Evolutionary conservation across 2,797 vertebrate species (phyloP).

Genomic region (Gouania willdenowi): DNA sequence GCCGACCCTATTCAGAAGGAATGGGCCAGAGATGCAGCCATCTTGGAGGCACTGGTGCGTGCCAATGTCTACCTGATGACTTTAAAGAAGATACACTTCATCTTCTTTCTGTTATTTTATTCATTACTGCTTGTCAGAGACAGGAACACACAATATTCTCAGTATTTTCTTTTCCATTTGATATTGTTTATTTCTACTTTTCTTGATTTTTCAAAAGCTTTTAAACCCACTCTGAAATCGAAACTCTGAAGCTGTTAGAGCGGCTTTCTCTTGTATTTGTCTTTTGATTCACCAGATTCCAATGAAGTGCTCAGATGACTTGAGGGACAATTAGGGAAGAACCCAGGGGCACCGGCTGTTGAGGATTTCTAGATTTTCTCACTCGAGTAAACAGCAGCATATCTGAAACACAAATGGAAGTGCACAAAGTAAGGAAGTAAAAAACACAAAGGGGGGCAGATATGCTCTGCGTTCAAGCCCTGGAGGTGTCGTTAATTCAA

Average conservation of each 20-base stretch:
- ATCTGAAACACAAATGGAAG: slow-evolving; percentile 15
- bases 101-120: slow-evolving; percentile 63
- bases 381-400: slow-evolving; percentile 25
- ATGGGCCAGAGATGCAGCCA: slow-evolving; percentile 32
- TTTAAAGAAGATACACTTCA: slow-evolving; percentile 54
- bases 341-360: slow-evolving; percentile 30
- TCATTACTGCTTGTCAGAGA: slow-evolving; percentile 48
- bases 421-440: slow-evolving; percentile 19
- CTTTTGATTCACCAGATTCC: slow-evolving; percentile 42
- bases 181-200: neutral
- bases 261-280: slow-evolving; percentile 26
- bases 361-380: slow-evolving; percentile 31
- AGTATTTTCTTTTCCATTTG: slow-evolving; percentile 3
- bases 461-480: slow-evolving; percentile 24
- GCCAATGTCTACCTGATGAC: slow-evolving; percentile 52
- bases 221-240: slow-evolving; percentile 38
- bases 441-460: slow-evolving; percentile 22
- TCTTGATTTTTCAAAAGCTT: slow-evolving; percentile 25
- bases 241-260: slow-evolving; percentile 25
- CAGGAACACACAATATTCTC: slow-evolving; percentile 7
- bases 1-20: slow-evolving; percentile 18
- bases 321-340: slow-evolving; percentile 39
- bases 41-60: slow-evolving; percentile 53
- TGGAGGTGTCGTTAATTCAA: slow-evolving; percentile 35
- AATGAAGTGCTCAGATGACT: slow-evolving; percentile 33